Evolutionary conservation across 2,888 invertebrate genomes (phyloP).

Genomic region (Caenorhabditis macrosperma): DNA sequence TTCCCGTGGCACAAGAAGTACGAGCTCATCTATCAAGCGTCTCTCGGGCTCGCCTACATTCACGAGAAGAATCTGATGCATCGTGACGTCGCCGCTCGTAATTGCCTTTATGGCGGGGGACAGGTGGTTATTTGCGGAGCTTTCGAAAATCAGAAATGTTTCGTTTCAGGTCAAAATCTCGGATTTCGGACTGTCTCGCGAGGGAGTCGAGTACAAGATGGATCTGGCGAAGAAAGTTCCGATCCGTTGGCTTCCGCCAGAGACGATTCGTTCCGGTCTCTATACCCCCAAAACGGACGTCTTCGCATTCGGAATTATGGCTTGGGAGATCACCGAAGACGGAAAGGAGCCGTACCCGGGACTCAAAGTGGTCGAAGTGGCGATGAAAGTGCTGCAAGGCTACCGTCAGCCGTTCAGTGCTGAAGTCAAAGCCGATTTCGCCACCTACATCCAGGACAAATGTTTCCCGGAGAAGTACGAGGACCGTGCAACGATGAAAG

Average conservation of each 20-base stretch:
- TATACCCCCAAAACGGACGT: constrained; percentile 64
- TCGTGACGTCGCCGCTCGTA: constrained; percentile 60
- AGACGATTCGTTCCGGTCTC: constrained; percentile 44
- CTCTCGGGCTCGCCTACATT: constrained; percentile 65
- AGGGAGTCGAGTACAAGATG: constrained; percentile 33
- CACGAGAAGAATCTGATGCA: constrained; percentile 53
- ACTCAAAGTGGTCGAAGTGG: constrained; percentile 65
- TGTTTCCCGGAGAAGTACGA: constrained; percentile 29
- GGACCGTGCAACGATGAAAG: constrained; percentile 22
- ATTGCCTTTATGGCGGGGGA: constrained; percentile 60
- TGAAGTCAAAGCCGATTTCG: constrained; percentile 36
- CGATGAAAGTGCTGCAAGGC: constrained; percentile 30
- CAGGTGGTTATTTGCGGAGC: constrained; percentile 12
- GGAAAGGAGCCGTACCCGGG: constrained; percentile 71
- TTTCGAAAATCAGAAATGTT: neutral
- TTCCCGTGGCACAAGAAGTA: constrained; percentile 44
- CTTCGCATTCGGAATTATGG: constrained; percentile 61
- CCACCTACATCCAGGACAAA: constrained; percentile 13
- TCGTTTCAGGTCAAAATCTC: constrained; percentile 57
- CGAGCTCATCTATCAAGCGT: constrained; percentile 67
- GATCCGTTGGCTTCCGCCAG: constrained; percentile 64
- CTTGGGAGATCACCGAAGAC: constrained; percentile 65
- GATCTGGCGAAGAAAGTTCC: constrained; percentile 56
- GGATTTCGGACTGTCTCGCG: constrained; percentile 59
- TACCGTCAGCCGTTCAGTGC: constrained; percentile 24